Conservation (phyloP, 2,113 vertebrate genomes). For the Psittacus erithacus region DNA sequence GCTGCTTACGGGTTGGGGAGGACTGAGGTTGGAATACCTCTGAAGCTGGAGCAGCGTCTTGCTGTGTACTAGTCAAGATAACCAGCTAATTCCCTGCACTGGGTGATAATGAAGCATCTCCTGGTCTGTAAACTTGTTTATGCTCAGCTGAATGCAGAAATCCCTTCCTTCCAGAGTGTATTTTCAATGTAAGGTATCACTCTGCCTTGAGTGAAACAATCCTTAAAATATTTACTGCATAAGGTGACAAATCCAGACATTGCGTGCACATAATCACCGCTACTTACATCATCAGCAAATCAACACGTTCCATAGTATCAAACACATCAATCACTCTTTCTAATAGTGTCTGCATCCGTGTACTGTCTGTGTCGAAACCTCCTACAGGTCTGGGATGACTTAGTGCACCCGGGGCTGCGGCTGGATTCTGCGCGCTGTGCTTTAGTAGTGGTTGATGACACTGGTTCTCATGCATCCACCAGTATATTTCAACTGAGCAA, state of each 20-base stretch:
- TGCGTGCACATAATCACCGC: background rate
- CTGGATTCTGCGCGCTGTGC: background rate
- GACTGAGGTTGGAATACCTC: background rate
- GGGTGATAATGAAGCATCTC: background rate
- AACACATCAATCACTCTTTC: background rate
- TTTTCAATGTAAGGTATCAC: background rate
- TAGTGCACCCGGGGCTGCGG: background rate
- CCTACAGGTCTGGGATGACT: background rate
- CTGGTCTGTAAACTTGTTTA: background rate
- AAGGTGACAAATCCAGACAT: background rate
- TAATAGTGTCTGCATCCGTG: background rate
- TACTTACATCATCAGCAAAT: background rate
- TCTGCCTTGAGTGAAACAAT: background rate
- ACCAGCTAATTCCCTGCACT: rapidly evolving
- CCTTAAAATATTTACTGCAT: background rate
- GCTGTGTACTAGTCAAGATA: too few species aligned
- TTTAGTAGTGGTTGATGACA: background rate
- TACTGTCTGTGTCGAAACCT: background rate
- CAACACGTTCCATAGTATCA: background rate
- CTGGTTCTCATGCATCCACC: background rate
- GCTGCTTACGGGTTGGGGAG: background rate
- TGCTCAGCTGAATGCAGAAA: background rate
- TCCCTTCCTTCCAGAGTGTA: background rate
- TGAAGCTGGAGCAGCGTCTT: background rate
- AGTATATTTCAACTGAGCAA: background rate